Percentiles rank a stretch among this genome's conserved stretches.
Evolutionary conservation across 1,140 invertebrate species (phyloP).

Genomic region (Drosophila ironensis): DNA sequence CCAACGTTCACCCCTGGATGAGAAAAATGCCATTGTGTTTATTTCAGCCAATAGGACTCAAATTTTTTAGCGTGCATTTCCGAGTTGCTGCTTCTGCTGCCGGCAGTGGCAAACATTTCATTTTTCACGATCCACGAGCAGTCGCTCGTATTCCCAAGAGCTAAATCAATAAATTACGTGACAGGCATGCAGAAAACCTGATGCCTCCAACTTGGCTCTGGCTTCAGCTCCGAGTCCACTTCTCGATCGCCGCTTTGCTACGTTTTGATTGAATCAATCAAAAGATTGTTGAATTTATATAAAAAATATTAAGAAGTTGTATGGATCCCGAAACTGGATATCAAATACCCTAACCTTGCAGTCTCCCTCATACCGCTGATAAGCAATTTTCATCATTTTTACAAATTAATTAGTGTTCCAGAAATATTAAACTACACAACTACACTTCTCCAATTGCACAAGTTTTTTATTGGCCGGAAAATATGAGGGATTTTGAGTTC

Average conservation of each 20-base stretch:
- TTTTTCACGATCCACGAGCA: conserved; percentile 64
- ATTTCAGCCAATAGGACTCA: neutral
- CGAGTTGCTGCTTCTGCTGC: conserved; percentile 39
- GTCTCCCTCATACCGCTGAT: too few species aligned
- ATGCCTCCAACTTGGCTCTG: conserved; percentile 47
- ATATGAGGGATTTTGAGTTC: too few species aligned
- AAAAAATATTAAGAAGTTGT: conserved; percentile 23
- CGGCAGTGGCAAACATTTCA: conserved; percentile 75
- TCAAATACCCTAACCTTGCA: conserved; percentile 12
- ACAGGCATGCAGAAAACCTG: conserved; percentile 80
- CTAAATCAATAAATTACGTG: conserved; percentile 82
- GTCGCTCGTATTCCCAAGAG: conserved; percentile 78
- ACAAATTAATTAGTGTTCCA: too few species aligned
- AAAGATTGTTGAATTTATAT: conserved; percentile 70
- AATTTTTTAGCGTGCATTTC: neutral
- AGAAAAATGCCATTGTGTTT: too few species aligned
- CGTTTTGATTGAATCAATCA: conserved; percentile 81
- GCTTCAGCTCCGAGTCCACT: conserved; percentile 28
- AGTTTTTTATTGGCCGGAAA: too few species aligned
- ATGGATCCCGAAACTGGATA: neutral
- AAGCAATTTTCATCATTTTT: too few species aligned
- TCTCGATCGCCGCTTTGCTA: conserved; percentile 53
- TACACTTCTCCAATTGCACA: too few species aligned
- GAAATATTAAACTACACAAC: too few species aligned
- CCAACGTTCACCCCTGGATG: too few species aligned